phyloP scores from a whole-genome alignment of 2,113 vertebrate species.

The Podocnemis expansa region DNA sequence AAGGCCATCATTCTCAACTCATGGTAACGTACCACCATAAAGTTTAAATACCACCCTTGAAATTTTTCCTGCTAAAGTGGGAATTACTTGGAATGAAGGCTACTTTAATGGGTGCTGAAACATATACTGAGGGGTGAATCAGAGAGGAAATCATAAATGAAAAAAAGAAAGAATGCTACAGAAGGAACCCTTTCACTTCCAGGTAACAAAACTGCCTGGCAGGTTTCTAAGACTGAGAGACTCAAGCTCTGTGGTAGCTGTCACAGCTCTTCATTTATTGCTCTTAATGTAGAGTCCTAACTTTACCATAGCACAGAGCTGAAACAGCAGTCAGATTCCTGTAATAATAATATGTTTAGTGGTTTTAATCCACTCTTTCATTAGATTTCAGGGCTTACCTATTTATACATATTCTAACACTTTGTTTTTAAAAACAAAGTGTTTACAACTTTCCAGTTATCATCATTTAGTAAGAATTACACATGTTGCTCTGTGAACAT shows the following conservation, averaged over 20 bases:
- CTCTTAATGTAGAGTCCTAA: neutral
- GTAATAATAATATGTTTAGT: neutral
- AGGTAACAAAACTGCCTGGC: neutral
- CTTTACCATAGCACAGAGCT: neutral
- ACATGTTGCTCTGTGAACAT: neutral
- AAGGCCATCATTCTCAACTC: neutral
- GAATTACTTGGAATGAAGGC: neutral
- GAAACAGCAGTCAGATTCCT: neutral
- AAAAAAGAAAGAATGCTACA: neutral
- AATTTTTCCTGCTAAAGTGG: no score
- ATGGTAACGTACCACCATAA: neutral
- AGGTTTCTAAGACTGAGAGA: neutral
- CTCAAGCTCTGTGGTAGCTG: neutral
- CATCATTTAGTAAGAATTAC: neutral
- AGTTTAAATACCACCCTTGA: neutral
- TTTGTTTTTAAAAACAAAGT: neutral
- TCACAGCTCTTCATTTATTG: neutral
- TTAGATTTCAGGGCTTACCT: neutral
- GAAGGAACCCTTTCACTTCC: neutral
- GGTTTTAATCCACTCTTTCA: neutral
- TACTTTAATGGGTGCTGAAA: neutral
- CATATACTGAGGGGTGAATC: neutral
- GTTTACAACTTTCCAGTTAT: neutral
- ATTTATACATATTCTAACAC: neutral
- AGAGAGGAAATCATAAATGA: neutral